Base-by-base conservation (phyloP, 2,888 invertebrate species). In the Oegoconia quadripuncta region DNA sequence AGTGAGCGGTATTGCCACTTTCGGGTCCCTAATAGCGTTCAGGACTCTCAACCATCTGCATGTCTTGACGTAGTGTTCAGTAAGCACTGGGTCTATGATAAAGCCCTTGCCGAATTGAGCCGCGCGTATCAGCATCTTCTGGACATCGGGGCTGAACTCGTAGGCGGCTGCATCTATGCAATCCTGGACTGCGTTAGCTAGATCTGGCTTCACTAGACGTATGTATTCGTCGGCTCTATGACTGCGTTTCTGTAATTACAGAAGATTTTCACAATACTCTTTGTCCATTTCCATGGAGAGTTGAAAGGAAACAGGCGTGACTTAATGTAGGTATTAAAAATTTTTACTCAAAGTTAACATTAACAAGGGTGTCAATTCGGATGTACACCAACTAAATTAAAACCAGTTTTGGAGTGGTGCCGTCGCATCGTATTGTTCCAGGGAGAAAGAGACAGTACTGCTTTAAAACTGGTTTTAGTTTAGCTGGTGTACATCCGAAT, bases 71-170 rank as follows among this genome's bases (percentile, higher is more conserved):
- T 97, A 98, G 46, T 92, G 89, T 50, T 94, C 92, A 0, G 86
- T 86, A 0, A 95, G 90, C 66, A 91, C 90, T 28, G 92, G 90
- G 42, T 91, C 93, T 17, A 91, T 89, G 34, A 97, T 90, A 69
- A 98, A 98, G 35, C 96, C 95, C 82, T 97, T 98, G 5, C 98
- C 98, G 84, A 97, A 98, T 67, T 97, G 95, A 0, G 98, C 97
- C 7, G 98, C 96, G 64, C 94, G 90, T 42, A 98, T 92, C 9
- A 98, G 86, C 86, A 94, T 92, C 76, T 97, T 97, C 78, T 98
- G 98, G 1, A 94, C 93, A 29, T 93, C 91, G 0, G 95, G 89
- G 62, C 93, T 92, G 77, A 95, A 96, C 73, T 98, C 97, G 72
- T 94, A 95, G 3, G 96, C 94, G 0, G 98, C 97, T 0, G 97